Evolutionary conservation across 2,797 vertebrate species (phyloP).

Genomic region (Spinus pinus): DNA sequence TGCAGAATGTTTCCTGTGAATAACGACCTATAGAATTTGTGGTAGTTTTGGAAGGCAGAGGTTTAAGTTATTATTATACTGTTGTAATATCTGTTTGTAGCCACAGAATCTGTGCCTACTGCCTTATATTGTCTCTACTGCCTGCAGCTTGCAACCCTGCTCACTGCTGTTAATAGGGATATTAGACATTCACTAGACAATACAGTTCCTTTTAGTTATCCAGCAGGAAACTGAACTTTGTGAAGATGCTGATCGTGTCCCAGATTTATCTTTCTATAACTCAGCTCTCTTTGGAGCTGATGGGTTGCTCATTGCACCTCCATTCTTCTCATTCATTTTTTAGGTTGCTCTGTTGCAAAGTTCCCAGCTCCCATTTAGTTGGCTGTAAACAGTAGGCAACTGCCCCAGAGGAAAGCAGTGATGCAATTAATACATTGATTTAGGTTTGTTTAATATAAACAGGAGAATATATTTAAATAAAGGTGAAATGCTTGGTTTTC

Average conservation of each 20-base stretch:
- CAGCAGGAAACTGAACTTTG: background rate
- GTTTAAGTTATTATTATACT: conserved; percentile 49
- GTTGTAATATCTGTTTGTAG: background rate
- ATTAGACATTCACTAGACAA: background rate
- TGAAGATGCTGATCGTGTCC: background rate
- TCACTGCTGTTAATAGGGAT: background rate
- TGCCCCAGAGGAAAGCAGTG: background rate
- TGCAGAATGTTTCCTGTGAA: conserved; percentile 53
- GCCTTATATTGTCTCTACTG: background rate
- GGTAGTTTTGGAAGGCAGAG: conserved; percentile 34
- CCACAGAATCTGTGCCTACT: background rate
- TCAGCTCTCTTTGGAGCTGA: background rate
- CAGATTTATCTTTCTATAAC: background rate
- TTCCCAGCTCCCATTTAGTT: background rate
- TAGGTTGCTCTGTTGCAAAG: background rate
- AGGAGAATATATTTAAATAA: background rate
- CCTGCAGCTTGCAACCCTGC: background rate
- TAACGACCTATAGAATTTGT: conserved; percentile 50
- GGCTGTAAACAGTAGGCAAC: background rate
- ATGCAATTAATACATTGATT: background rate
- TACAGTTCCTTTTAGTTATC: background rate
- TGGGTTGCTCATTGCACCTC: background rate
- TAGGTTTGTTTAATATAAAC: background rate
- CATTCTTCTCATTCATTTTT: background rate
- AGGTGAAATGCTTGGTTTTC: background rate